Evolutionary conservation across 2,113 vertebrate genomes (phyloP).

Genomic region (Amia ocellicauda): DNA sequence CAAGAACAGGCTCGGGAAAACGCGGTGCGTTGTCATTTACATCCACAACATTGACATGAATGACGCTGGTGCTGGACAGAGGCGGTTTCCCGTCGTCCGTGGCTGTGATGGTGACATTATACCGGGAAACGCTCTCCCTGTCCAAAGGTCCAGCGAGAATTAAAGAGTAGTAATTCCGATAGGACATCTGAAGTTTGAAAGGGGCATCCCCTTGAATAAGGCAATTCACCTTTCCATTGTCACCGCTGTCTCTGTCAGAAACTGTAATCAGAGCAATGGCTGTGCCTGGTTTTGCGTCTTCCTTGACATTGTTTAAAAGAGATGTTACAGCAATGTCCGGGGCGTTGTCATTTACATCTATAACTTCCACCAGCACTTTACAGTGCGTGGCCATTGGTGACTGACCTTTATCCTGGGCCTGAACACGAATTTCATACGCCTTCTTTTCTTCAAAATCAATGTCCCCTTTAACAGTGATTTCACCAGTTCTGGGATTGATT

Average conservation of each 20-base stretch:
- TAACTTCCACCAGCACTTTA: constrained; percentile 66
- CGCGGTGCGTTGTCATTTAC: constrained; percentile 59
- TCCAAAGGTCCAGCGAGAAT: constrained; percentile 54
- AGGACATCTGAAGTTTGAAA: constrained; percentile 59
- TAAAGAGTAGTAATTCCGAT: constrained; percentile 61
- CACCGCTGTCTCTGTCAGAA: constrained; percentile 70
- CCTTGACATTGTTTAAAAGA: constrained; percentile 61
- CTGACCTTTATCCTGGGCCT: constrained; percentile 63
- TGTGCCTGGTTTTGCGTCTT: constrained; percentile 66
- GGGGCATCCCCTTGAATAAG: constrained; percentile 44
- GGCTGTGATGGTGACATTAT: constrained; percentile 56
- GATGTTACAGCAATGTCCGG: constrained; percentile 74
- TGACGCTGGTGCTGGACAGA: constrained; percentile 44
- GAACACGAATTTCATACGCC: constrained; percentile 68
- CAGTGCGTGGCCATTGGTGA: constrained; percentile 62
- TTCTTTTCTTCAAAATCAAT: constrained; percentile 69
- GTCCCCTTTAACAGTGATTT: constrained; percentile 53
- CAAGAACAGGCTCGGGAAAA: constrained; percentile 53
- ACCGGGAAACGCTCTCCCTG: constrained; percentile 58
- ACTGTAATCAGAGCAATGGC: constrained; percentile 77
- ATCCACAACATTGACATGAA: constrained; percentile 57
- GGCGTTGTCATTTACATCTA: constrained; percentile 77
- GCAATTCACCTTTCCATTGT: constrained; percentile 60
- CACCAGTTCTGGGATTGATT: constrained; percentile 42
- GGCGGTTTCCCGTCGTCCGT: constrained; percentile 56